Percentiles rank a stretch among this genome's conserved stretches.
phyloP scores from a whole-genome alignment of 2,888 invertebrate genomes.

The Dryadula phaetusa region DNA sequence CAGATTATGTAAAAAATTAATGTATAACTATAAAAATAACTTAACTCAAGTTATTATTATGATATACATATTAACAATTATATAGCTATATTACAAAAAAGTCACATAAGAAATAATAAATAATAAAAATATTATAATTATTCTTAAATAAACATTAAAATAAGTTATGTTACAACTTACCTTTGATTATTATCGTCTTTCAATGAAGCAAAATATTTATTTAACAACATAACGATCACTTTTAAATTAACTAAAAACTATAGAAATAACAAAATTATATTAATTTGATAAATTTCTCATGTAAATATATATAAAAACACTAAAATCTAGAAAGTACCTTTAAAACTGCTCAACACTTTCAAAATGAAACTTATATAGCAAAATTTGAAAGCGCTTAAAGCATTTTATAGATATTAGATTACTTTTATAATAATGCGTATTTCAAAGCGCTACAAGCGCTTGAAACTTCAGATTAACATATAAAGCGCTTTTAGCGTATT shows the following conservation, averaged over 20 bases:
- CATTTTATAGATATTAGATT: background rate
- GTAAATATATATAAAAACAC: too few relatives aligned
- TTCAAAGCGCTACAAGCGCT: conserved; percentile 1
- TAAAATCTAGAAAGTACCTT: background rate
- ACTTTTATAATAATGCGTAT: background rate
- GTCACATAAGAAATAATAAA: too few relatives aligned
- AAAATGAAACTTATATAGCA: background rate
- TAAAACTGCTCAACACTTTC: too few relatives aligned
- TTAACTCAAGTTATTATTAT: background rate
- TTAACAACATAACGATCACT: conserved; percentile 46
- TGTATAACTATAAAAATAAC: too few relatives aligned
- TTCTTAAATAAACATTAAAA: background rate
- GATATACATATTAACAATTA: background rate
- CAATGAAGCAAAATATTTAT: conserved; percentile 64
- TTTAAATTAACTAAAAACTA: background rate
- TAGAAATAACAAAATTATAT: background rate
- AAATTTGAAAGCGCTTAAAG: background rate
- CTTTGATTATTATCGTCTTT: conserved; percentile 29
- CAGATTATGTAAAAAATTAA: too few relatives aligned
- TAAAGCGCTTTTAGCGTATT: background rate
- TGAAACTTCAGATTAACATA: background rate
- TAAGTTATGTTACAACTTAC: conserved; percentile 2
- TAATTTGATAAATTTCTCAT: background rate
- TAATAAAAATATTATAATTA: background rate
- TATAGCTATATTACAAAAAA: background rate